phyloP scores from a whole-genome alignment of 2,888 invertebrate genomes.

The Cataglyphis cursor region DNA sequence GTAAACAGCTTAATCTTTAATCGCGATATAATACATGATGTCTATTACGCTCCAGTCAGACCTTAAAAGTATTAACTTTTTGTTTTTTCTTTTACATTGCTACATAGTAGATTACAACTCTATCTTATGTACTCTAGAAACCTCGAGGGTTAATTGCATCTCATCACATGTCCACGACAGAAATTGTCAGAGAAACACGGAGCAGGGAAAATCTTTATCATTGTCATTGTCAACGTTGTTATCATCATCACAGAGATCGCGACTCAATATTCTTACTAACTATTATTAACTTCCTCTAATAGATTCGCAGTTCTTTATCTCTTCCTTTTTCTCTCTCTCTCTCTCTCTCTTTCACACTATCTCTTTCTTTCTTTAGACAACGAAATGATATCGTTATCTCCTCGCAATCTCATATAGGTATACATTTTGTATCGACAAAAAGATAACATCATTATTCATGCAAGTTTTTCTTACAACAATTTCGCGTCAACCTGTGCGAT shows the following conservation, averaged over 20 bases:
- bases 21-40: slow-evolving; percentile 62
- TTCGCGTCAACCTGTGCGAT: not conserved
- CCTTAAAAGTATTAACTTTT: slow-evolving; percentile 70
- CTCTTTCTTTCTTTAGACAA: not conserved
- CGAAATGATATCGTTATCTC: not conserved
- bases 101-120: slow-evolving; percentile 67
- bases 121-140: slow-evolving; percentile 66
- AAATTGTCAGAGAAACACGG: slow-evolving; percentile 62
- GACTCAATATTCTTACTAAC: slow-evolving; percentile 66
- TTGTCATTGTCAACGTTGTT: slow-evolving; percentile 49
- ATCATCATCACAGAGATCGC: slow-evolving; percentile 78
- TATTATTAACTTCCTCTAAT: slow-evolving; percentile 65
- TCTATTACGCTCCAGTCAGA: slow-evolving; percentile 64
- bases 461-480: not conserved
- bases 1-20: slow-evolving; percentile 60
- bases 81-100: slow-evolving; percentile 60
- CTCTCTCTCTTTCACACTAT: not conserved
- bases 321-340: slow-evolving; percentile 29
- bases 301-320: slow-evolving; percentile 59
- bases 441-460: slow-evolving; percentile 14
- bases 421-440: slow-evolving; percentile 13
- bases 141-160: slow-evolving; percentile 66
- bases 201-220: slow-evolving; percentile 49
- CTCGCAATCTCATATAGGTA: not conserved
- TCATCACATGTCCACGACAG: slow-evolving; percentile 63